phyloP scores from a whole-genome alignment of 1,140 invertebrate genomes.

The Zaprionus inermis region DNA sequence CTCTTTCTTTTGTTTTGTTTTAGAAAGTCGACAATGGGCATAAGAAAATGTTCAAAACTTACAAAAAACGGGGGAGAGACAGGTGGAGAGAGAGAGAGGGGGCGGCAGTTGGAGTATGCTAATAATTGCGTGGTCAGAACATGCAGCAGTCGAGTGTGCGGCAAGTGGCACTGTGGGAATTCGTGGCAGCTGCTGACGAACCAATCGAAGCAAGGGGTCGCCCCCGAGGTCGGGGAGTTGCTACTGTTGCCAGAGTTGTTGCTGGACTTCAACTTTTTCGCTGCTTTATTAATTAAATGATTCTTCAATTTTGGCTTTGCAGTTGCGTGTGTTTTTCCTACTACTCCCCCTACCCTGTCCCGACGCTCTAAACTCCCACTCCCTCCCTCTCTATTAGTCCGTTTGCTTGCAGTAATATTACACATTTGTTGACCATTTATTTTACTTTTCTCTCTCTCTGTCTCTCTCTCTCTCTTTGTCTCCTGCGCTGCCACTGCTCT shows the following conservation, averaged over 20 bases:
- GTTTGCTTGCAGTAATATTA: neutral
- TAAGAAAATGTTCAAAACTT: constrained; percentile 17
- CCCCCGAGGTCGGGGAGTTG: no score
- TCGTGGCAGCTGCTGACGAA: constrained; percentile 47
- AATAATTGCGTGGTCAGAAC: constrained; percentile 36
- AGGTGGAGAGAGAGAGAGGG: neutral
- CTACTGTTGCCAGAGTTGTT: neutral
- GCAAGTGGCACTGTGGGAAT: constrained; percentile 37
- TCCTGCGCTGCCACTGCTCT: neutral
- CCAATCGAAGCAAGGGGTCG: no score
- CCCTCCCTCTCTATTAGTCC: neutral
- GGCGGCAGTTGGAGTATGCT: neutral
- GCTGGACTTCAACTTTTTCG: constrained; percentile 3
- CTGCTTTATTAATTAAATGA: constrained; percentile 47
- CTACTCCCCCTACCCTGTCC: neutral
- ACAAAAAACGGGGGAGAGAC: no score
- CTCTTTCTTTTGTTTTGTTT: constrained; percentile 19
- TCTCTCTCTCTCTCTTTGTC: neutral
- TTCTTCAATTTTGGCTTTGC: constrained; percentile 38
- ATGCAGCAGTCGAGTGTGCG: no score
- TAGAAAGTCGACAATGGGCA: constrained; percentile 42
- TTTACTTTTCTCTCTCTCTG: neutral
- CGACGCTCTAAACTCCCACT: no score
- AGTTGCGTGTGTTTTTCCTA: neutral
- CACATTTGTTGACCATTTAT: constrained; percentile 3